Base-by-base conservation (phyloP, 2,797 vertebrate species). In the Bradypodion ventrale region DNA sequence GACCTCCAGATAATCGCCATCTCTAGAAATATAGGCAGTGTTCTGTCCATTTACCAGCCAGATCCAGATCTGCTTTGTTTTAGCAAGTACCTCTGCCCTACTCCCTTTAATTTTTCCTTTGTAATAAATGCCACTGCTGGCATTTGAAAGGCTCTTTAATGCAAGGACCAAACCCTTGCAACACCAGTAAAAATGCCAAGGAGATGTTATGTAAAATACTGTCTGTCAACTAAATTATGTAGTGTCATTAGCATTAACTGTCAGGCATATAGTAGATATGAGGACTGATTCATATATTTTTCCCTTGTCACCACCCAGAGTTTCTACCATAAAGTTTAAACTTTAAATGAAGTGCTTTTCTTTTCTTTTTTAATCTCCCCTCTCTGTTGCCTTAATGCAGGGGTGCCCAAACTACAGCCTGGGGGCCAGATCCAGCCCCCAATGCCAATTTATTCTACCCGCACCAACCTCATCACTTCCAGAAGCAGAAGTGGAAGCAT, bases 161-260 rank as follows among this genome's bases (percentile, higher is more conserved):
- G 6, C 88, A 92, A 94, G 91, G 91, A 89, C 89, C 92, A 89
- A 91, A n/a, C 52, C 62, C 23, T 10, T 3, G 81, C 91, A 87
- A 90, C 66, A 66, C 85, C 77, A 86, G 78, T 92, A 90, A 94
- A 92, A 93, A 83, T 52, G 87, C 85, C 88, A 89, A 87, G 75
- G 92, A 90, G 77, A 27, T 35, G 32, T 0, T 52, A 78, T 46
- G 66, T 92, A 92, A 94, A 92, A 90, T 89, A 90, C 85, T 80
- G 66, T 90, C 91, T 85, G 90, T 89, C 93, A 10, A 1, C 83
- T 93, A 84, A 90, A 93, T 91, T 84, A 92, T 92, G 92, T 89
- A 91, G 78, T 81, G 78, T 77, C 83, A 85, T 92, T 91, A 92
- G 81, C 87, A 87, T 90, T 84, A 87, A 91, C 87, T 88, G 90